These are phyloP conservation scores for Caiman crocodilus DNA, from an alignment of 2,797 vertebrate genomes.

Conservation along the genomic window DNA sequence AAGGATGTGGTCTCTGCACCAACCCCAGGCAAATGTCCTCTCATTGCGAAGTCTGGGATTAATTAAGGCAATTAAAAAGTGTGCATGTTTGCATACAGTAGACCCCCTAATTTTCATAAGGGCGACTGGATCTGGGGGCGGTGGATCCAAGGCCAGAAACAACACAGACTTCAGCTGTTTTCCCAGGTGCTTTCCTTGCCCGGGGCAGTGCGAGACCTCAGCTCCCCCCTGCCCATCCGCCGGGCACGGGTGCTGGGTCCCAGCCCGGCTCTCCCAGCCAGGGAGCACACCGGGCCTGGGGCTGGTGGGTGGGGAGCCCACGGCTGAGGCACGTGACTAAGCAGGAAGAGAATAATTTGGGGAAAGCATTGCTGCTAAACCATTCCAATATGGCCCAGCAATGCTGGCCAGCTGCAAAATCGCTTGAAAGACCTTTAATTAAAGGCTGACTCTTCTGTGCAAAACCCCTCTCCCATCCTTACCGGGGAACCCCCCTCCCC, in stretches of 20 bases:
- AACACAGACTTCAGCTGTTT: neutral
- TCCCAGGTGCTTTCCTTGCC: neutral
- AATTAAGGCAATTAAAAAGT: neutral
- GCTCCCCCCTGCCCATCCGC: accelerated
- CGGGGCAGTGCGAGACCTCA: too few species aligned
- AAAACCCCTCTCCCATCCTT: slow-evolving; percentile 47
- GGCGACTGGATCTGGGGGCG: neutral
- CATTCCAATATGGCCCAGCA: slow-evolving; percentile 77
- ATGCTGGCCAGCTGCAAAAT: slow-evolving; percentile 74
- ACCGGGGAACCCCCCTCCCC: neutral
- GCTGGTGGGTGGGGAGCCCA: neutral
- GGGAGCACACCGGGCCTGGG: neutral
- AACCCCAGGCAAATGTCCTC: neutral
- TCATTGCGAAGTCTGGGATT: neutral
- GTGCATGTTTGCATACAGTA: neutral
- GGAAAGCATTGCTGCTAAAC: slow-evolving; percentile 69
- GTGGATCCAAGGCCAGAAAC: neutral
- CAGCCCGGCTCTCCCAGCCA: neutral
- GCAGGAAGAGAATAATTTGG: slow-evolving; percentile 67
- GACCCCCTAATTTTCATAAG: neutral
- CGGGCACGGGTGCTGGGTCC: accelerated
- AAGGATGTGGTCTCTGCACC: neutral
- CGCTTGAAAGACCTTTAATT: slow-evolving; percentile 75
- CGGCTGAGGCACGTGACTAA: neutral
- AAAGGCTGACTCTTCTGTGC: slow-evolving; percentile 66